These are phyloP conservation scores for Coendou prehensilis DNA, from an alignment of 2,797 vertebrate species.

Conservation along the genomic window DNA sequence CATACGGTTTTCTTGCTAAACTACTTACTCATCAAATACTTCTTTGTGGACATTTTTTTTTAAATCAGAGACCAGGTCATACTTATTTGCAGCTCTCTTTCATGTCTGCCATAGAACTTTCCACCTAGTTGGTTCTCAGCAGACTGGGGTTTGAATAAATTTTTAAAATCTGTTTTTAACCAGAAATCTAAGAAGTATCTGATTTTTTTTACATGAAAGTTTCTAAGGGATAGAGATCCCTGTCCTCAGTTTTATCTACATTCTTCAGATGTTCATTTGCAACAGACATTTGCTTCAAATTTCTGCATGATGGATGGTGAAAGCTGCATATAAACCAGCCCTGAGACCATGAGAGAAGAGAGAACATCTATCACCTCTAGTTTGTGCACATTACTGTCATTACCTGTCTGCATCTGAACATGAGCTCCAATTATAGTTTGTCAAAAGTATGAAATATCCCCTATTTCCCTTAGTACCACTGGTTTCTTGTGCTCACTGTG, in stretches of 20 bases:
- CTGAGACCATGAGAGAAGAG: not conserved
- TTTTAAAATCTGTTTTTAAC: not conserved
- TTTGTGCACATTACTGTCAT: not conserved
- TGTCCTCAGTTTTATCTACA: not conserved
- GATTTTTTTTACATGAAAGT: not conserved
- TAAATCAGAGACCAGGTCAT: not conserved
- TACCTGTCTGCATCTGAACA: not conserved
- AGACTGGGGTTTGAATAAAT: not conserved
- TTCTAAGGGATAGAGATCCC: not conserved
- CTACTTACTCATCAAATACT: not conserved
- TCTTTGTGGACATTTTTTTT: not conserved
- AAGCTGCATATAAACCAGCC: not conserved
- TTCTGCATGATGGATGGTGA: not conserved
- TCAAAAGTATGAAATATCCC: constrained; percentile 38
- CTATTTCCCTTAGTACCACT: constrained; percentile 19
- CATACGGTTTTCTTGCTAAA: not conserved
- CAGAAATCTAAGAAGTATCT: constrained; percentile 22
- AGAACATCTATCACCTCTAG: not conserved
- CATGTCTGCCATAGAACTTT: not conserved
- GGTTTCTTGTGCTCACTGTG: constrained; percentile 11
- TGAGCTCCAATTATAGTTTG: constrained; percentile 15
- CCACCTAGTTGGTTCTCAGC: not conserved
- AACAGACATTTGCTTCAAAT: not conserved
- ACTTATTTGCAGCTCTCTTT: not conserved
- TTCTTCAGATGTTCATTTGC: constrained; percentile 6